A percentile compares a stretch with the other conserved stretches of the same genome.
Evolutionary conservation across 2,113 vertebrate species (phyloP).

Genomic region (Guaruba guarouba): DNA sequence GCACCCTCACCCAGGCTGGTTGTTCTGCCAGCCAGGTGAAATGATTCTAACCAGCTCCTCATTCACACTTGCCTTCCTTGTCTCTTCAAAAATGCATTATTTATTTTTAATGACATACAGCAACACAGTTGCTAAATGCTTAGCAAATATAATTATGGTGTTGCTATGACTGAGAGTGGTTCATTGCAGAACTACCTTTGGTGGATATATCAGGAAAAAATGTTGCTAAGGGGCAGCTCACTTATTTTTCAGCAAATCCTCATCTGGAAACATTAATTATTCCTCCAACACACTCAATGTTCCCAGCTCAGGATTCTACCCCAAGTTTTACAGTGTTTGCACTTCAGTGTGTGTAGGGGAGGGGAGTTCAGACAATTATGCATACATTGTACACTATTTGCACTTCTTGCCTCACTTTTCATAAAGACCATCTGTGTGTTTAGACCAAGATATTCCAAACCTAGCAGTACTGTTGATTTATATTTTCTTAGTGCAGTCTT

Average conservation of each 20-base stretch:
- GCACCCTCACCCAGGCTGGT: neutral
- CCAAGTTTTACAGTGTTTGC: neutral
- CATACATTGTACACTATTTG: neutral
- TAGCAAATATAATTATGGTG: neutral
- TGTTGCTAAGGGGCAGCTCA: neutral
- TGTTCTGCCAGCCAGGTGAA: neutral
- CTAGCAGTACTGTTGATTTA: neutral
- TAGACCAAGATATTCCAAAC: neutral
- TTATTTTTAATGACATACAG: neutral
- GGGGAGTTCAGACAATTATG: neutral
- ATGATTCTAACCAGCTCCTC: neutral
- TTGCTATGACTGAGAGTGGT: neutral
- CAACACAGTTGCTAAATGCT: neutral
- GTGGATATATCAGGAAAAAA: neutral
- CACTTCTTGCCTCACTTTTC: neutral
- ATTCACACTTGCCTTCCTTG: neutral
- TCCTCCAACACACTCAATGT: neutral
- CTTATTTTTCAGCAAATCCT: neutral
- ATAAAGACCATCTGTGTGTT: neutral
- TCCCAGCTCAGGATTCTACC: neutral
- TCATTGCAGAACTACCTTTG: neutral
- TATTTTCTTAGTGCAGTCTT: neutral
- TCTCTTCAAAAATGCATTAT: neutral
- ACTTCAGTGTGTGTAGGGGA: neutral
- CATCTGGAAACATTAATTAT: neutral